Conservation (phyloP, 1,140 invertebrate species). For the Reticulitermes speratus region DNA sequence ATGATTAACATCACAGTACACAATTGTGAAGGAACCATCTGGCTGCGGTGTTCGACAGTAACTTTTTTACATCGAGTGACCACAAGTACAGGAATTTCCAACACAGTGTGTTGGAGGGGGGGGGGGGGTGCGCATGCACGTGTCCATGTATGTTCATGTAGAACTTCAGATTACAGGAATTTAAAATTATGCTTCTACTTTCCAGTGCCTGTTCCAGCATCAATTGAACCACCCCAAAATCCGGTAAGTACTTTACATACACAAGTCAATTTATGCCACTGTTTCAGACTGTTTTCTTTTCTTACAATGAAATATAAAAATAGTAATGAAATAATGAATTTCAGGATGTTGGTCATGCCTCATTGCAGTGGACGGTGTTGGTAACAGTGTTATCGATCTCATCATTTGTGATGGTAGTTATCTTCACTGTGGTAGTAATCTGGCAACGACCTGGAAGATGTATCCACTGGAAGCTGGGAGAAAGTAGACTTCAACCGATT, state of each 20-base stretch:
- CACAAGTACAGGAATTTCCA: too few relatives aligned
- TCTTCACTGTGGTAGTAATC: not conserved
- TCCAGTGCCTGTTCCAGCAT: not conserved
- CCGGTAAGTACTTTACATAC: not conserved
- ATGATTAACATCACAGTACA: too few relatives aligned
- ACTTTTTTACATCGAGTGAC: too few relatives aligned
- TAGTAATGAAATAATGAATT: not conserved
- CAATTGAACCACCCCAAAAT: not conserved
- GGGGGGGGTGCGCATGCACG: too few relatives aligned
- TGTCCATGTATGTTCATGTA: too few relatives aligned
- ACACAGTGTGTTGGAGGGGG: too few relatives aligned
- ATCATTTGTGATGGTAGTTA: not conserved
- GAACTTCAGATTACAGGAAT: too few relatives aligned
- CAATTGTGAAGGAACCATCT: too few relatives aligned
- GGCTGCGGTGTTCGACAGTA: too few relatives aligned
- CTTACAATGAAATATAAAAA: too few relatives aligned
- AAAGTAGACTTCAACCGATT: not conserved
- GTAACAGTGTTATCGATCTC: not conserved
- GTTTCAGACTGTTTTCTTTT: too few relatives aligned
- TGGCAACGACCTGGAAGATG: slow-evolving; percentile 9
- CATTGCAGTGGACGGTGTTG: slow-evolving; percentile 4
- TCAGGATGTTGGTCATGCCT: not conserved
- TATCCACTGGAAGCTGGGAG: not conserved
- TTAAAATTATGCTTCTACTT: not conserved
- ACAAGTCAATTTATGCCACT: not conserved